Percentiles rank a stretch among this genome's conserved stretches.
These are phyloP conservation scores for Hemichromis elongatus DNA, from an alignment of 2,113 vertebrate species.

Conservation along the genomic window DNA sequence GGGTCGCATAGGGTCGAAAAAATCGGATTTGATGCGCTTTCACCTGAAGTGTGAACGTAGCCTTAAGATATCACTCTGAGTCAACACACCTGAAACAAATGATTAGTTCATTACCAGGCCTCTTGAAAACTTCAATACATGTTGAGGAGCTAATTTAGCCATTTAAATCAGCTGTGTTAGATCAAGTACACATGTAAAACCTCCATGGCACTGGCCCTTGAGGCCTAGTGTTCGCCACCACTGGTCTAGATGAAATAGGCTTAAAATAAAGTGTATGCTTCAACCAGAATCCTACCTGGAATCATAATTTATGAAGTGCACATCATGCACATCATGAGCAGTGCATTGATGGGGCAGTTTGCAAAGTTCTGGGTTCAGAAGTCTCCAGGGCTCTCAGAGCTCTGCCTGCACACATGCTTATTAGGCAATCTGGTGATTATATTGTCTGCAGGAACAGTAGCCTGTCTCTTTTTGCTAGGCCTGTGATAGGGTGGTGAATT, in stretches of 20 bases:
- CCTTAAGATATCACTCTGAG: not conserved
- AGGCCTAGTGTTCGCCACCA: not conserved
- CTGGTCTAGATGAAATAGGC: not conserved
- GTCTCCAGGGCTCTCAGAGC: not conserved
- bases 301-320: not conserved
- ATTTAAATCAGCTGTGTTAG: not conserved
- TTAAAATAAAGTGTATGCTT: not conserved
- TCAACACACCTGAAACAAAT: not conserved
- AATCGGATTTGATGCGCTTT: no score
- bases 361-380: not conserved
- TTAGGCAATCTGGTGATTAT: not conserved
- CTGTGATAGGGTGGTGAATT: not conserved
- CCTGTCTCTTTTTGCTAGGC: fast-evolving
- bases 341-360: fast-evolving
- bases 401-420: not conserved
- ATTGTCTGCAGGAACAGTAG: not conserved
- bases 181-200: fast-evolving
- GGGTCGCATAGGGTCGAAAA: no score
- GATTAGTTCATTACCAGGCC: not conserved
- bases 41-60: no score
- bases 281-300: not conserved
- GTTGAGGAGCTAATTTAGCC: not conserved
- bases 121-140: not conserved
- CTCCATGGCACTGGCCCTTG: not conserved
- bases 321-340: not conserved